These are phyloP conservation scores for Nemotelus pantherinus DNA, from an alignment of 2,888 invertebrate genomes.

Conservation along the genomic window DNA sequence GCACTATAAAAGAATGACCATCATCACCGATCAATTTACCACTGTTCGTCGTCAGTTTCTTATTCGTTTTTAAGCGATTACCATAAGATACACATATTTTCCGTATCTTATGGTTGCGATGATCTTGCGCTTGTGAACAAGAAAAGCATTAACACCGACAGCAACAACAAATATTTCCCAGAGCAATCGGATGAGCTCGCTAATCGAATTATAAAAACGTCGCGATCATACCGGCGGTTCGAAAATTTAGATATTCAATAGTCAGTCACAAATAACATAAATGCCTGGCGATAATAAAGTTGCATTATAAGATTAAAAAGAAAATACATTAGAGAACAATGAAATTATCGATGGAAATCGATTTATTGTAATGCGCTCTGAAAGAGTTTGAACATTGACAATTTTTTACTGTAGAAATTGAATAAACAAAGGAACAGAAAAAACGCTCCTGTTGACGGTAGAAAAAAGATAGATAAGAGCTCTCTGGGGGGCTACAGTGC, in stretches of 20 bases:
- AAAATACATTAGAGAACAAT: slow-evolving; percentile 11
- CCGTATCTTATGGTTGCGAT: slow-evolving; percentile 20
- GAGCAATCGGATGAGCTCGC: slow-evolving; percentile 17
- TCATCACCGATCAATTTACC: not conserved
- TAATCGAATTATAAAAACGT: slow-evolving; percentile 34
- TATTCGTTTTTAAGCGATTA: not conserved
- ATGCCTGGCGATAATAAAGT: not conserved
- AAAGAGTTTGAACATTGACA: too few relatives aligned
- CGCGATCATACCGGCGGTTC: not conserved
- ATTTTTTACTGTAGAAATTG: too few relatives aligned
- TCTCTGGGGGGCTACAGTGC: too few relatives aligned
- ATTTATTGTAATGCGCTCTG: too few relatives aligned
- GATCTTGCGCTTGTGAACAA: not conserved
- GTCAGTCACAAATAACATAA: slow-evolving; percentile 30
- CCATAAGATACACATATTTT: slow-evolving; percentile 28
- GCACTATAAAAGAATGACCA: slow-evolving; percentile 6
- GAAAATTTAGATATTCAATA: slow-evolving; percentile 34
- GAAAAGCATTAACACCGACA: too few relatives aligned
- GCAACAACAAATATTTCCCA: slow-evolving; percentile 7
- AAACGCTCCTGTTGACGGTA: too few relatives aligned
- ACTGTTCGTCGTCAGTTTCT: slow-evolving; percentile 7
- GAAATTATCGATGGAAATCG: too few relatives aligned
- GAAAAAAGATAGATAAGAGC: too few relatives aligned
- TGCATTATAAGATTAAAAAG: not conserved
- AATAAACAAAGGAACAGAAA: too few relatives aligned